phyloP scores from a whole-genome alignment of 2,797 vertebrate genomes.

The Emydoidea blandingii region DNA sequence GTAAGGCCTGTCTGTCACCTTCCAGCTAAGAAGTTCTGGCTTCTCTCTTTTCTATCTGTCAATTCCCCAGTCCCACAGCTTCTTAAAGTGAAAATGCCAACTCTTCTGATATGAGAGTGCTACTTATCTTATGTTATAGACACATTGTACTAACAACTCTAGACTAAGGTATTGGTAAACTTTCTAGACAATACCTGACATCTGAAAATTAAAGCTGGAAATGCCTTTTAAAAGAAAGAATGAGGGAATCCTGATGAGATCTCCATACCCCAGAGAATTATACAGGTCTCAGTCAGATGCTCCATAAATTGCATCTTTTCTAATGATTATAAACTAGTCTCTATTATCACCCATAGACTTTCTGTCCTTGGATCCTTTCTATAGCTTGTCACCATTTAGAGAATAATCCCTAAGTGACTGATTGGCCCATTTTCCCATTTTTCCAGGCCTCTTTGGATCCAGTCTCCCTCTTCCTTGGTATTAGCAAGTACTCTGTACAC shows the following conservation, averaged over 20 bases:
- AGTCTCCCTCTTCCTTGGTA: background rate
- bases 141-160: accelerated
- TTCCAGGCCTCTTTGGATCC: background rate
- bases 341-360: background rate
- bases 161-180: background rate
- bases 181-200: background rate
- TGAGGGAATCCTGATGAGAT: background rate
- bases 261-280: background rate
- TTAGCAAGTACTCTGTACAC: background rate
- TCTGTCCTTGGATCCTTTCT: background rate
- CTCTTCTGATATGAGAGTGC: constrained; percentile 24
- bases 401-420: background rate
- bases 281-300: background rate
- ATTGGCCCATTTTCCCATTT: background rate
- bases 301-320: background rate
- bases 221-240: background rate
- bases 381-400: background rate
- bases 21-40: constrained; percentile 55
- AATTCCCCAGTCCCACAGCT: constrained; percentile 3
- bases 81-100: constrained; percentile 24
- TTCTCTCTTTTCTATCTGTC: constrained; percentile 36
- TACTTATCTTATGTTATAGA: background rate
- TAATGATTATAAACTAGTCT: background rate
- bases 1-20: constrained; percentile 68
- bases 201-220: background rate